These are phyloP conservation scores for Spodoptera frugiperda DNA, from an alignment of 1,140 invertebrate species.

Conservation along the genomic window DNA sequence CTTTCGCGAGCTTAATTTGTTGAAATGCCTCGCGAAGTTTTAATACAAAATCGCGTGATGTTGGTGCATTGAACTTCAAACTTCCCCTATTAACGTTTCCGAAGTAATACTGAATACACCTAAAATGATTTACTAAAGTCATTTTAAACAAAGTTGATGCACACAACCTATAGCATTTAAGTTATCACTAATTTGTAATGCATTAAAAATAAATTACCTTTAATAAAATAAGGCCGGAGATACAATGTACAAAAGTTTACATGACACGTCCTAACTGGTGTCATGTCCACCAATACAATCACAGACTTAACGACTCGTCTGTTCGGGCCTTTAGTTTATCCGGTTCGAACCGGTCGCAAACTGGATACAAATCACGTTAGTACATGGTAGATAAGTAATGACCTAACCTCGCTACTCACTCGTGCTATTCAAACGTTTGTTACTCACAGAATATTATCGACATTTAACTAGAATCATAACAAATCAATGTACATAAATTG, in stretches of 20 bases:
- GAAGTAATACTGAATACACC: not conserved
- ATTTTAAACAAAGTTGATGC: conserved; percentile 6
- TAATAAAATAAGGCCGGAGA: not conserved
- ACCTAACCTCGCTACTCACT: conserved; percentile 32
- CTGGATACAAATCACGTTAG: conserved; percentile 44
- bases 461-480: conserved; percentile 13
- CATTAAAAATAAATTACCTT: not conserved
- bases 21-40: not conserved
- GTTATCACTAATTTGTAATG: not conserved
- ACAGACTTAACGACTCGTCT: not conserved
- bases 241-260: too few species aligned
- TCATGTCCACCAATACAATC: not conserved
- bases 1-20: conserved; percentile 7
- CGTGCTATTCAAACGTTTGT: conserved; percentile 40
- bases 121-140: conserved; percentile 13
- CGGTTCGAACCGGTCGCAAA: conserved; percentile 28
- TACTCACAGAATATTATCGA: conserved; percentile 31
- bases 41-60: conserved; percentile 21
- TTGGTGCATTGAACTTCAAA: conserved; percentile 36
- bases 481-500: not conserved
- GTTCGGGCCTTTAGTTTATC: conserved; percentile 11
- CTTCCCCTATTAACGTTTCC: conserved; percentile 3
- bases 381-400: conserved; percentile 39
- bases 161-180: not conserved
- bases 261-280: not conserved